These are phyloP conservation scores for Ophthalmolycus amberensis DNA, from an alignment of 2,113 vertebrate genomes.

Conservation along the genomic window DNA sequence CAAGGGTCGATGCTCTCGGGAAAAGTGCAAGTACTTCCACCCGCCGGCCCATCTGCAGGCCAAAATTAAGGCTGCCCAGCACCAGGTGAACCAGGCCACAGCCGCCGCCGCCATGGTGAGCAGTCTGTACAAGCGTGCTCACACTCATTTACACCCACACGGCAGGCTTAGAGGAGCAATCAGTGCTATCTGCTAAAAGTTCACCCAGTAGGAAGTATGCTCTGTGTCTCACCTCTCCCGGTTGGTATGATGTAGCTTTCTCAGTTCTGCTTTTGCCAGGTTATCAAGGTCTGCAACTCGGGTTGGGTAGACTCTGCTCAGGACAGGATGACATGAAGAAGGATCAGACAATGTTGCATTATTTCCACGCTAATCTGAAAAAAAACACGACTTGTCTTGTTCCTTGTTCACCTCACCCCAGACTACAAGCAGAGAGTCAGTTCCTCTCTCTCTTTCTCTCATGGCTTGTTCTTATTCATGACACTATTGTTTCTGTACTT, in stretches of 20 bases:
- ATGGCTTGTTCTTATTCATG: slow-evolving; percentile 57
- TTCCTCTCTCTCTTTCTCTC: slow-evolving; percentile 49
- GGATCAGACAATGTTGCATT: slow-evolving; percentile 40
- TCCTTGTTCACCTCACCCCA: slow-evolving; percentile 65
- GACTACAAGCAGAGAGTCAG: slow-evolving; percentile 48
- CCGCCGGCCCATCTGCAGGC: slow-evolving; percentile 98
- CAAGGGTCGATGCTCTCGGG: slow-evolving; percentile 97
- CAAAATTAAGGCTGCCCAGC: slow-evolving; percentile 99
- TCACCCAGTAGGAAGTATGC: slow-evolving; percentile 10
- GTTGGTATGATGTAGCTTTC: slow-evolving; percentile 49
- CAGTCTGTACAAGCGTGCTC: slow-evolving; percentile 48
- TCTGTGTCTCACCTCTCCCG: slow-evolving; percentile 40
- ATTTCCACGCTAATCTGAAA: slow-evolving; percentile 17
- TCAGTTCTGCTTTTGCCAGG: slow-evolving; percentile 59
- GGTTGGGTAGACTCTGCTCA: slow-evolving; percentile 43
- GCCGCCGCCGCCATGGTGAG: slow-evolving; percentile 98
- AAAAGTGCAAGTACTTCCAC: slow-evolving; percentile 99
- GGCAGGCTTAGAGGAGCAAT: slow-evolving; percentile 3
- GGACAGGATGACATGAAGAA: slow-evolving; percentile 57
- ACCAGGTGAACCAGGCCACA: slow-evolving; percentile 99
- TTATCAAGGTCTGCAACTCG: slow-evolving; percentile 49
- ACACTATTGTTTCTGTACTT: slow-evolving; percentile 74
- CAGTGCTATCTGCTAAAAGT: slow-evolving; percentile 2
- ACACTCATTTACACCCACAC: slow-evolving; percentile 40
- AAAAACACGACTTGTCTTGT: slow-evolving; percentile 27